Evolutionary conservation across 2,888 invertebrate species (phyloP).

Genomic region (Bombylius major): DNA sequence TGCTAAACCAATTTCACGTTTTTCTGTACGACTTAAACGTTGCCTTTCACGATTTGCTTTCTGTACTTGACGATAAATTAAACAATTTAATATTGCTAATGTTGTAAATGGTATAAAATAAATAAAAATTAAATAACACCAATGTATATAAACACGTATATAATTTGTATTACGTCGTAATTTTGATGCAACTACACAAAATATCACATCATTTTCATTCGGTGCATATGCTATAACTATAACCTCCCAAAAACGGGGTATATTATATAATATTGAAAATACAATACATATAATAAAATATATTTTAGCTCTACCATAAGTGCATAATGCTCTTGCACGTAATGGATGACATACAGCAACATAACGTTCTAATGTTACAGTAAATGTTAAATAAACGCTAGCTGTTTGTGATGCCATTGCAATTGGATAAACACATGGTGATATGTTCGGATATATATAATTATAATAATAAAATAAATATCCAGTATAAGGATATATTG

Average conservation of each 20-base stretch:
- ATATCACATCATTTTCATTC: conserved; percentile 46
- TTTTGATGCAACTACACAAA: conserved; percentile 56
- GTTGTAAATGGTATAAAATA: conserved; percentile 85
- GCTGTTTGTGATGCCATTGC: conserved; percentile 84
- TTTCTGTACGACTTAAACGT: conserved; percentile 75
- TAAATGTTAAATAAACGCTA: conserved; percentile 81
- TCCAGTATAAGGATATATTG: conserved; percentile 72
- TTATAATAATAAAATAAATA: conserved; percentile 64
- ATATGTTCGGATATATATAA: conserved; percentile 66
- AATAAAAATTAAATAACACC: conserved; percentile 89
- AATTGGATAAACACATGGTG: conserved; percentile 67
- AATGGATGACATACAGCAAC: conserved; percentile 88
- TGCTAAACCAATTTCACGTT: conserved; percentile 85
- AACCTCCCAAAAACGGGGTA: conserved; percentile 67
- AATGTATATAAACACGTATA: conserved; percentile 79
- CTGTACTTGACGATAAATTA: conserved; percentile 82
- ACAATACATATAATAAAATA: conserved; percentile 72
- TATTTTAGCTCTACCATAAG: conserved; percentile 71
- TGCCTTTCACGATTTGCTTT: conserved; percentile 83
- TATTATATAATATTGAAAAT: conserved; percentile 74
- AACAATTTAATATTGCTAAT: conserved; percentile 77
- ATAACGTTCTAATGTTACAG: conserved; percentile 86
- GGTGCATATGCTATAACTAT: conserved; percentile 35
- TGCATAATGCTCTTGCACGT: conserved; percentile 78
- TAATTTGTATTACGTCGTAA: conserved; percentile 60